These are phyloP conservation scores for Machimus rusticus DNA, from an alignment of 2,888 invertebrate genomes.

Conservation along the genomic window DNA sequence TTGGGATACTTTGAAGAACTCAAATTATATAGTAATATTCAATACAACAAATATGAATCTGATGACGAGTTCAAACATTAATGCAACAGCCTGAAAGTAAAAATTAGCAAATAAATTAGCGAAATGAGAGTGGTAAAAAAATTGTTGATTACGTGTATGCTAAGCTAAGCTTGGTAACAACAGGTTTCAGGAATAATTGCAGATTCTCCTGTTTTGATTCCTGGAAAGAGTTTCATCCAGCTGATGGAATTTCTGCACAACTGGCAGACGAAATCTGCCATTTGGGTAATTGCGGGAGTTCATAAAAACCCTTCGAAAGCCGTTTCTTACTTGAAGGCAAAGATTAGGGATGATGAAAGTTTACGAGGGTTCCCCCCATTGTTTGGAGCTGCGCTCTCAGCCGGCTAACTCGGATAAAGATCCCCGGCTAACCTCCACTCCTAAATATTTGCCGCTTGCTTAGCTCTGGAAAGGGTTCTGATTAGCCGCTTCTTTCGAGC, in stretches of 20 bases:
- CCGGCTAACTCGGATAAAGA: neutral
- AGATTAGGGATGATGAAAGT: neutral
- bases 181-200: neutral
- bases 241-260: neutral
- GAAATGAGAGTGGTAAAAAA: neutral
- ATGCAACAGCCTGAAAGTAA: neutral
- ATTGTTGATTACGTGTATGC: neutral
- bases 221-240: neutral
- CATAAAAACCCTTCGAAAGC: slow-evolving; percentile 1
- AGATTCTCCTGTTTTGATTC: neutral
- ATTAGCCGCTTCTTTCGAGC: neutral
- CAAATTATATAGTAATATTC: neutral
- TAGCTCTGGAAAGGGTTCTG: neutral
- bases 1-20: neutral
- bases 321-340: neutral
- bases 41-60: neutral
- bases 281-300: neutral
- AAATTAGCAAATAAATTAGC: neutral
- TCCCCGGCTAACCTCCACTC: neutral
- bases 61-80: neutral
- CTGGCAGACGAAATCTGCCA: neutral
- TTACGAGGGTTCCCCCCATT: neutral
- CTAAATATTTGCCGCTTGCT: neutral
- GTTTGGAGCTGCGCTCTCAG: neutral
- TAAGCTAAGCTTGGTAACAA: neutral